Evolutionary conservation across 1,140 invertebrate genomes (phyloP).

Genomic region (Ylistrum balloti): DNA sequence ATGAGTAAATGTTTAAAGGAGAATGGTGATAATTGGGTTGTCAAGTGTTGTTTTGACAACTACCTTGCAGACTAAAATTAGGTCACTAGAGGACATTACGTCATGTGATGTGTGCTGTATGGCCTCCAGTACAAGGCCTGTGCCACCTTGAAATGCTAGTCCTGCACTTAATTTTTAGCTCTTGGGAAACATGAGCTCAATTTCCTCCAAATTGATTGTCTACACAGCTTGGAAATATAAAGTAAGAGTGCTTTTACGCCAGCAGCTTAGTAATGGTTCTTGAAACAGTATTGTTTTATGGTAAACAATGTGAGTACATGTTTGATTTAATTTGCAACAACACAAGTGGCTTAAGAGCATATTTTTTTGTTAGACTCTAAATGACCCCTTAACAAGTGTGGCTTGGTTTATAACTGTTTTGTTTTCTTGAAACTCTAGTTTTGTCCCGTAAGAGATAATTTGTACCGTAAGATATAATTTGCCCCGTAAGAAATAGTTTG

Average conservation of each 20-base stretch:
- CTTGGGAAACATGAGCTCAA: neutral
- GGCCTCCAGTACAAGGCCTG: neutral
- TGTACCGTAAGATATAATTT: neutral
- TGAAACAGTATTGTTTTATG: neutral
- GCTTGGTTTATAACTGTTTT: neutral
- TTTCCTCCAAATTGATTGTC: neutral
- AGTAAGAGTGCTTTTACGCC: neutral
- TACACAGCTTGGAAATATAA: neutral
- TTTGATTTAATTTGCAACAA: constrained; percentile 36
- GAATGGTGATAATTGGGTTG: neutral
- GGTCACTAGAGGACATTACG: neutral
- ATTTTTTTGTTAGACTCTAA: neutral
- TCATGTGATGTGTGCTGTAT: neutral
- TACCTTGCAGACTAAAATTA: neutral
- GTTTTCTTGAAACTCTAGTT: neutral
- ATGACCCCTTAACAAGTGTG: constrained; percentile 11
- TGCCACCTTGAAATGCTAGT: neutral
- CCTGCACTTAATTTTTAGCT: neutral
- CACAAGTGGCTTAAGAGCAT: neutral
- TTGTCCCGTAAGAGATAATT: neutral
- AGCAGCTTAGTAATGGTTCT: neutral
- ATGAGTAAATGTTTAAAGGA: neutral
- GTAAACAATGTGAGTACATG: neutral
- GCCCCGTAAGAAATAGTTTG: too few species aligned
- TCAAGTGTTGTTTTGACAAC: neutral